phyloP scores from a whole-genome alignment of 1,140 invertebrate species.

The Drosophila eugracilis region DNA sequence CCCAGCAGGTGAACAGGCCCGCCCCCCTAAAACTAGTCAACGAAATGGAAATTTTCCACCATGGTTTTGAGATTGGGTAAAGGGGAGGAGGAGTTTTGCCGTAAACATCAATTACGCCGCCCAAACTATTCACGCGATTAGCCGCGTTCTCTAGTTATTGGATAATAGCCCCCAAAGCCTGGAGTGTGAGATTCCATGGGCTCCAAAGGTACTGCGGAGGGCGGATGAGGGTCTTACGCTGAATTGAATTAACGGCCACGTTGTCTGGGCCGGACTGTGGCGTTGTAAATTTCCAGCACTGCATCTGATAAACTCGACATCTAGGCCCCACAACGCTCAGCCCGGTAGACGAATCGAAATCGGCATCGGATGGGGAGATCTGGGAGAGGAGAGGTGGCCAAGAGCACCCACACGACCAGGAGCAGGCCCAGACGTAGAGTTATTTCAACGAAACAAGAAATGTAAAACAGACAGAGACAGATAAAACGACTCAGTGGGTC shows the following conservation, averaged over 20 bases:
- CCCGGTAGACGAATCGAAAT: slow-evolving; percentile 12
- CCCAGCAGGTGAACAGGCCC: slow-evolving; percentile 44
- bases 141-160: slow-evolving; percentile 75
- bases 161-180: slow-evolving; percentile 56
- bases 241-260: slow-evolving; percentile 80
- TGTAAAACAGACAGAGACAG: slow-evolving; percentile 67
- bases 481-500: slow-evolving; percentile 5
- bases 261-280: slow-evolving; percentile 50
- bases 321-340: slow-evolving; percentile 19
- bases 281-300: slow-evolving; percentile 74
- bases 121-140: slow-evolving; percentile 82
- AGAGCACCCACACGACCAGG: slow-evolving; percentile 34
- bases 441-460: slow-evolving; percentile 72
- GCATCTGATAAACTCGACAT: slow-evolving; percentile 75
- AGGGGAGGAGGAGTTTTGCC: slow-evolving; percentile 9
- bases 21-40: slow-evolving; percentile 65
- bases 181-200: background rate
- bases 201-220: background rate
- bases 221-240: slow-evolving; percentile 57
- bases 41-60: slow-evolving; percentile 66
- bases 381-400: background rate
- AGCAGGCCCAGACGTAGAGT: slow-evolving; percentile 57
- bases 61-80: background rate
- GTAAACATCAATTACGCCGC: slow-evolving; percentile 81
- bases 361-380: background rate